Percentiles rank a stretch among this genome's conserved stretches.
Conservation (phyloP, 2,113 vertebrate genomes). For the Gymnogyps californianus region DNA sequence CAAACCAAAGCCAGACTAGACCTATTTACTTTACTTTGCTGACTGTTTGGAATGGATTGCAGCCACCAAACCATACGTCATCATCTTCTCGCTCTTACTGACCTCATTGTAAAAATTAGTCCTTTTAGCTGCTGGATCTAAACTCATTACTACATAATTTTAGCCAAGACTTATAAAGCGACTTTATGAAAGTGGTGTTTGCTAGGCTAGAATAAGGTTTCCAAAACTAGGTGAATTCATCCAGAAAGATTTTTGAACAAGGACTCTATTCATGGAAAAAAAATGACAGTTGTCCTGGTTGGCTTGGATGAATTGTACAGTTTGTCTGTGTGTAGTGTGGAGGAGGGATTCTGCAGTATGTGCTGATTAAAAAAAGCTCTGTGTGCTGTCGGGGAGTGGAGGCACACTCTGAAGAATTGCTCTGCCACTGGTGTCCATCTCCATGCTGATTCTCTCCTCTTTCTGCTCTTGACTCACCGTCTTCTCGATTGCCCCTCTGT, state of each 20-base stretch:
- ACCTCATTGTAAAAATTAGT: constrained; percentile 13
- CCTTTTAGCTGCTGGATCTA: not conserved
- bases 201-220: not conserved
- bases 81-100: constrained; percentile 14
- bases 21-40: constrained; percentile 20
- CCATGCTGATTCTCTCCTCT: not conserved
- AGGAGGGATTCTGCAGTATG: not conserved
- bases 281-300: not conserved
- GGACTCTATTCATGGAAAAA: not conserved
- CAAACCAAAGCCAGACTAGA: constrained; percentile 26
- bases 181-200: constrained; percentile 38
- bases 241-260: constrained; percentile 27
- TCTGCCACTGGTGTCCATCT: not conserved
- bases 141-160: constrained; percentile 44
- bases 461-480: not conserved
- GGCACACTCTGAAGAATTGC: not conserved
- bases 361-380: not conserved
- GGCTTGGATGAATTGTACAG: not conserved
- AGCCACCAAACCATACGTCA: constrained; percentile 11
- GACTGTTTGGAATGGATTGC: constrained; percentile 40
- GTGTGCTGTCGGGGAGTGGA: not conserved
- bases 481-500: fast-evolving
- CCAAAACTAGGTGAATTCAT: constrained; percentile 11
- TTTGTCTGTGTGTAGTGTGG: not conserved
- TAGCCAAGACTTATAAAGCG: constrained; percentile 1